phyloP scores from a whole-genome alignment of 1,140 invertebrate species.

The Cherax destructor region DNA sequence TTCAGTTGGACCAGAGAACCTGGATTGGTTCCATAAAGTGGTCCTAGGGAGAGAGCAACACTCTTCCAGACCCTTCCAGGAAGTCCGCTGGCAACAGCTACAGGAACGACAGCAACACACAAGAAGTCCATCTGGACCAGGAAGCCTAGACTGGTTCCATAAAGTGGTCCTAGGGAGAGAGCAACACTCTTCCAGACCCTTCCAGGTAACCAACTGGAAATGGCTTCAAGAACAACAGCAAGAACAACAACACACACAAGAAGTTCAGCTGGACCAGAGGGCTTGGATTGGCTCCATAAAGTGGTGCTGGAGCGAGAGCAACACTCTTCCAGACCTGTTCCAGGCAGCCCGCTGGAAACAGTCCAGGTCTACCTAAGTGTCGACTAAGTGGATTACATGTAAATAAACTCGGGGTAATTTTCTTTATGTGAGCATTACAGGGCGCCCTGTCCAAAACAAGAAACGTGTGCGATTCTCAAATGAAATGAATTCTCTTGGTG shows the following conservation, averaged over 20 bases:
- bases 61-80: no score
- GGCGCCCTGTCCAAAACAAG: slow-evolving; percentile 64
- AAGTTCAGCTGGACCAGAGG: neutral
- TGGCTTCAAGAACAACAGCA: neutral
- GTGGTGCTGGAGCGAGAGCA: slow-evolving; percentile 42
- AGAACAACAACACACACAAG: neutral
- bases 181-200: neutral
- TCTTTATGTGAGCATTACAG: slow-evolving; percentile 67
- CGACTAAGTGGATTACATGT: slow-evolving; percentile 68
- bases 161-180: neutral
- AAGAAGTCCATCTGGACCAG: neutral
- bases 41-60: neutral
- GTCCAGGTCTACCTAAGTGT: slow-evolving; percentile 60
- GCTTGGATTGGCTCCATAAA: slow-evolving; percentile 14
- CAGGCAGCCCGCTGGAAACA: slow-evolving; percentile 20
- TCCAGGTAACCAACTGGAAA: neutral
- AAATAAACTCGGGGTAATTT: slow-evolving; percentile 68
- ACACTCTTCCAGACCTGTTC: slow-evolving; percentile 34
- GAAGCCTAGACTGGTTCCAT: neutral
- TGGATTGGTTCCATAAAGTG: neutral
- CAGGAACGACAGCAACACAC: neutral
- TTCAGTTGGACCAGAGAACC: neutral
- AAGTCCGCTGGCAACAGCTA: neutral
- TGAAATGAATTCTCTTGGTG: slow-evolving; percentile 53
- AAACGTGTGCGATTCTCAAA: slow-evolving; percentile 67